phyloP scores from a whole-genome alignment of 2,888 invertebrate species.

The Tinea trinotella region DNA sequence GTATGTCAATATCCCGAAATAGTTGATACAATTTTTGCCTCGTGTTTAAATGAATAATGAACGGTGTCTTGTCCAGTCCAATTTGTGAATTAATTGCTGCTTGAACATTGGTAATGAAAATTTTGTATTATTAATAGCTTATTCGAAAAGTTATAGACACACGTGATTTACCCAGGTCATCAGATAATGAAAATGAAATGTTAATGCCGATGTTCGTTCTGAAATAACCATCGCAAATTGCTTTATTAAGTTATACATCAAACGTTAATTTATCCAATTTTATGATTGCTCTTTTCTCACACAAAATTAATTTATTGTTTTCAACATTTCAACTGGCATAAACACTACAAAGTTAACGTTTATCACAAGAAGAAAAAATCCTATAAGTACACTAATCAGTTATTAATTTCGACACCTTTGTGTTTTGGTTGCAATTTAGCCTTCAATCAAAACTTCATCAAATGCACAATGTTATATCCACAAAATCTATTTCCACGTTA shows the following conservation, averaged over 20 bases:
- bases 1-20: not conserved
- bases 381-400: not conserved
- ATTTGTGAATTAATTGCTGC: constrained; percentile 13
- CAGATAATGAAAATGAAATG: constrained; percentile 16
- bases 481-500: constrained; percentile 5
- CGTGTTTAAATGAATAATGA: constrained; percentile 11
- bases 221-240: constrained; percentile 5
- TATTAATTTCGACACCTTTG: not conserved
- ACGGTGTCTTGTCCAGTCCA: not conserved
- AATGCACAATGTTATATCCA: not conserved
- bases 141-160: constrained; percentile 14
- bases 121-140: constrained; percentile 1
- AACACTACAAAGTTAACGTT: not conserved
- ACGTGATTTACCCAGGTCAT: not conserved
- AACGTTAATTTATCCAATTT: constrained; percentile 1
- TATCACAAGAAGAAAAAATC: not conserved
- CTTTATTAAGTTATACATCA: constrained; percentile 9
- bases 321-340: not conserved
- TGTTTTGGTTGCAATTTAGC: not conserved
- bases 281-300: constrained; percentile 7
- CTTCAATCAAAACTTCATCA: constrained; percentile 6
- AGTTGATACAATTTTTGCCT: too few species aligned
- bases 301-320: not conserved
- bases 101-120: constrained; percentile 9
- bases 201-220: constrained; percentile 13